Evolutionary conservation across 2,113 vertebrate species (phyloP), one percentile per base, ranked within the genome.

Genomic region (Actinemys pallida): DNA sequence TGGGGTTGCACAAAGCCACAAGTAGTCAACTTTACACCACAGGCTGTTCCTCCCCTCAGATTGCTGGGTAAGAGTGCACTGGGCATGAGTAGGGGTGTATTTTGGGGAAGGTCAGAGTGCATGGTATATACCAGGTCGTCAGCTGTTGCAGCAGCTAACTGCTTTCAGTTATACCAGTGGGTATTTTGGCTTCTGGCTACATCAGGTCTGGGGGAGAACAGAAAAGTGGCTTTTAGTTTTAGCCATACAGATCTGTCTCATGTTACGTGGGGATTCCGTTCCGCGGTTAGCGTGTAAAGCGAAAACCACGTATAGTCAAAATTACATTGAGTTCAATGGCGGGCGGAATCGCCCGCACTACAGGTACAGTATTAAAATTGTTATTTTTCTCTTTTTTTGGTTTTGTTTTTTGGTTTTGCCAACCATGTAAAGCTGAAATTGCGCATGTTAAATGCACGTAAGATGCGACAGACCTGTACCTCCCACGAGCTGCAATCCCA

Each of bases 11-110:
- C 2, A 69, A 69, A 69, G 62, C 13, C 14, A 16, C 62, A n/a
- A 16, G 35, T 19, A n/a, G 35, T 69, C 62, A 69, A 69, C 16
- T n/a, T 69, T n/a, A 69, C 35, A 35, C 20, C 24, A 10, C 54
- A 53, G 52, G 19, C 80, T 88, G 29, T 85, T 86, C 10, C 3
- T 31, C 22, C 14, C 54, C 50, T 1, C 2, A 17, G 29, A 69
- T 69, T 10, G 4, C 1, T 65, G 9, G 6, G 62, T 79, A 5
- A 39, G 25, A 62, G 90, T 81, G 0, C 5, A 1, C 10, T 90
- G 90, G 86, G n/a, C n/a, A 16, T 69, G 49, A 57, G 75, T 62
- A 62, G 14, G 0, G 3, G 16, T 69, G 16, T 69, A 0, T 47
- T 42, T 65, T 29, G 50, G 20, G 83, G 7, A 49, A 24, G 6